These are phyloP conservation scores for Lagorchestes hirsutus DNA, from an alignment of 2,797 vertebrate genomes.

Conservation along the genomic window DNA sequence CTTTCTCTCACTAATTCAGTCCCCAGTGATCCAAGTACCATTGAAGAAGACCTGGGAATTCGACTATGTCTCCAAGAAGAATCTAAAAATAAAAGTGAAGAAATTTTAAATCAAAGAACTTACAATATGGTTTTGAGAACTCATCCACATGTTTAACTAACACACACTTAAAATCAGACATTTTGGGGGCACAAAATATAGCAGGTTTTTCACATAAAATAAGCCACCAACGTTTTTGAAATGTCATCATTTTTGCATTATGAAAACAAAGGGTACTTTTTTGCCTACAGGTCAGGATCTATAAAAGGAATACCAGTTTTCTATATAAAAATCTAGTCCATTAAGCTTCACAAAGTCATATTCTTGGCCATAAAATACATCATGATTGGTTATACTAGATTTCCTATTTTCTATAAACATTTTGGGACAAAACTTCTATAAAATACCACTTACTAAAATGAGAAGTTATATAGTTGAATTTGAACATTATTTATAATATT, in stretches of 20 bases:
- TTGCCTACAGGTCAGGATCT: not conserved
- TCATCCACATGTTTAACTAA: not conserved
- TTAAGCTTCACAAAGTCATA: not conserved
- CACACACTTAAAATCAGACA: slow-evolving; percentile 42
- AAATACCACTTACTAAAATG: not conserved
- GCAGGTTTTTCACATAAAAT: not conserved
- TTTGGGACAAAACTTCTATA: not conserved
- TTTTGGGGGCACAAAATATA: not conserved
- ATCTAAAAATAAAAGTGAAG: slow-evolving; percentile 85
- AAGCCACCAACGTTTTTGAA: not conserved
- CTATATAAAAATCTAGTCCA: not conserved
- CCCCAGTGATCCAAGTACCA: slow-evolving; percentile 87
- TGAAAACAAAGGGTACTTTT: not conserved
- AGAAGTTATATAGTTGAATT: not conserved
- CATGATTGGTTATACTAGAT: not conserved
- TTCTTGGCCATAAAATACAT: not conserved
- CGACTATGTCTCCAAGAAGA: slow-evolving; percentile 92
- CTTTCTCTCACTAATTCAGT: slow-evolving; percentile 90
- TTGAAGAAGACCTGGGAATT: slow-evolving; percentile 90
- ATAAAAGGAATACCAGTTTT: not conserved
- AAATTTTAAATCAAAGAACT: slow-evolving; percentile 68
- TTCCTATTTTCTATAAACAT: not conserved
- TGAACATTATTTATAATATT: not conserved
- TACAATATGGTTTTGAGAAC: not conserved
- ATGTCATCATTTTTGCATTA: not conserved